Evolutionary conservation across 2,113 vertebrate species (phyloP), one percentile per base, ranked within the genome.

Genomic region (Catharus fuscescens): DNA sequence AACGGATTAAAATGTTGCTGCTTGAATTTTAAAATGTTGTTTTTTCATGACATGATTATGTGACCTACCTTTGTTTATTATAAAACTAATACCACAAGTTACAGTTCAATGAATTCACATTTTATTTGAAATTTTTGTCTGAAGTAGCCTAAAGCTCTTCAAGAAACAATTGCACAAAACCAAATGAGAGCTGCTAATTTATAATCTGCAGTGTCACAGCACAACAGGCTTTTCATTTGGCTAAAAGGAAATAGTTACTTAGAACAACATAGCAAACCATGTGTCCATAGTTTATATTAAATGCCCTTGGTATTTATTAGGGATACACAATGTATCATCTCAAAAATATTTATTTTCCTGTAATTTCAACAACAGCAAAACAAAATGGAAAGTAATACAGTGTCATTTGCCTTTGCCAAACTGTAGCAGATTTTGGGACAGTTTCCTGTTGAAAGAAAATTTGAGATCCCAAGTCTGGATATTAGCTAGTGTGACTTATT

Each of bases 11-110:
- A 81, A 61, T 17, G 34, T 53, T 93, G 50, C 71, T 80, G 18
- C 60, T 79, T 80, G 71, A 77, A 71, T 95, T 88, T 76, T 84
- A 91, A 78, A 88, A 76, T 8, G 72, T 25, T 91, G 52, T 57
- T 95, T 96, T 94, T 94, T 72, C 96, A 76, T 66, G 87, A 96
- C 81, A 40, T 70, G 84, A 96, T 97, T 82, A 97, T 97, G 97
- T 96, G 95, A 98, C 98, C 98, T 97, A 91, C 97, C 98, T 98
- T 97, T 98, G 98, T 98, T 98, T 98, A 98, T 98, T 97, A 98
- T 98, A 98, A 97, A 97, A 97, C 96, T 97, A 97, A 97, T 98
- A 97, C 97, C 56, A 89, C 87, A 85, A 87, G 98, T 98, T 97
- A 98, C 99, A 98, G 97, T 97, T 98, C 98, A 98, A 80, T 96